A percentile compares a stretch with the other conserved stretches of the same genome.
phyloP scores from a whole-genome alignment of 1,140 invertebrate species.

The Hesperophylax magnus region DNA sequence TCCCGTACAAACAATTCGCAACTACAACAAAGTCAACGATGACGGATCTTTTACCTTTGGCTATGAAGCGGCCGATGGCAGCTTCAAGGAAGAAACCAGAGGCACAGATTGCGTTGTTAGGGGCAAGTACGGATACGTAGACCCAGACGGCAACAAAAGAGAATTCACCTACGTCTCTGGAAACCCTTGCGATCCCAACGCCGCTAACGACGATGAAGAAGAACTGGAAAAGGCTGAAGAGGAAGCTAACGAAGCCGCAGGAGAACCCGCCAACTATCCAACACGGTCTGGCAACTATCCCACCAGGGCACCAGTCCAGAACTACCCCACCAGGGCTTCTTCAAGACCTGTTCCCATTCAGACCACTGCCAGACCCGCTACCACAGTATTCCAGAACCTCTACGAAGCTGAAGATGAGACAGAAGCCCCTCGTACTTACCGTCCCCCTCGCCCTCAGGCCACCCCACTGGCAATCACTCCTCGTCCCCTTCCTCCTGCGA shows the following conservation, averaged over 20 bases:
- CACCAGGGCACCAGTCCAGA: conserved; percentile 71
- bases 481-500: conserved; percentile 75
- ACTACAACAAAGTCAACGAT: conserved; percentile 87
- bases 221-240: conserved; percentile 63
- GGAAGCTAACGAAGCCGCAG: conserved; percentile 72
- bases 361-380: conserved; percentile 73
- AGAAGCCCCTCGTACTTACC: conserved; percentile 64
- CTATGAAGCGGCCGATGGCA: conserved; percentile 91
- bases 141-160: conserved; percentile 89
- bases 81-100: conserved; percentile 90
- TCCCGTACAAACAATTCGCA: conserved; percentile 84
- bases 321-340: conserved; percentile 61
- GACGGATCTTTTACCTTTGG: conserved; percentile 89
- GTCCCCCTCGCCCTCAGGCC: conserved; percentile 59
- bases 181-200: conserved; percentile 90
- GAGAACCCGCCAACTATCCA: conserved; percentile 78
- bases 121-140: conserved; percentile 91
- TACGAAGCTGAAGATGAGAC: conserved; percentile 72
- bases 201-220: conserved; percentile 75
- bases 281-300: conserved; percentile 68
- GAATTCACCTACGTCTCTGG: conserved; percentile 93
- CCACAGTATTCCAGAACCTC: conserved; percentile 72
- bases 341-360: conserved; percentile 44
- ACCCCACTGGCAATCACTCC: conserved; percentile 74
- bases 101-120: conserved; percentile 89